Evolutionary conservation across 2,888 invertebrate genomes (phyloP).

Genomic region (Schizotus pectinicornis): DNA sequence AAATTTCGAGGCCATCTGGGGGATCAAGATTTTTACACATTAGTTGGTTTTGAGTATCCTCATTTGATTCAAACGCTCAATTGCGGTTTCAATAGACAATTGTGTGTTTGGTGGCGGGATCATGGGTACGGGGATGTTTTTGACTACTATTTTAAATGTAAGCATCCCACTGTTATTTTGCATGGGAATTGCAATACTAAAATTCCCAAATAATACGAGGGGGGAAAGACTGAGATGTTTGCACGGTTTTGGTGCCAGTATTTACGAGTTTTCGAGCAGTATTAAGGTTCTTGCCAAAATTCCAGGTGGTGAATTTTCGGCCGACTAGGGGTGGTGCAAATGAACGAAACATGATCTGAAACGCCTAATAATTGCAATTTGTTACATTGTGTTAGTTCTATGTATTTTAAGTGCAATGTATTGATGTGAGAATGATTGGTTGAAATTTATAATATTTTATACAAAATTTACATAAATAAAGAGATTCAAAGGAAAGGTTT

Average conservation of each 20-base stretch:
- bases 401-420: neutral
- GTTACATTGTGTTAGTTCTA: no score
- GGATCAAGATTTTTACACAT: conserved; percentile 82
- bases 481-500: no score
- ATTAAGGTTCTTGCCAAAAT: neutral
- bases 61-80: conserved; percentile 74
- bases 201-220: conserved; percentile 59
- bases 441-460: conserved; percentile 1
- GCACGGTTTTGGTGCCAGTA: neutral
- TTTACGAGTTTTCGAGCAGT: neutral
- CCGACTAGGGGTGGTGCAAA: no score
- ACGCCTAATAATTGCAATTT: no score
- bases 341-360: no score
- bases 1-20: conserved; percentile 77
- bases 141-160: conserved; percentile 72
- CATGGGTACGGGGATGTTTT: conserved; percentile 77
- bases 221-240: neutral
- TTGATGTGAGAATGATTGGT: neutral
- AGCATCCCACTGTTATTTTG: conserved; percentile 68
- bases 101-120: conserved; percentile 82
- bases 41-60: conserved; percentile 73
- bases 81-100: conserved; percentile 81
- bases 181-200: conserved; percentile 80
- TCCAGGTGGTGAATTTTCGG: neutral
- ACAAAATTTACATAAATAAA: conserved; percentile 1